A percentile compares a stretch with the other conserved stretches of the same genome.
These are phyloP conservation scores for Dipus sagitta DNA, from an alignment of 2,797 vertebrate species.

Conservation along the genomic window DNA sequence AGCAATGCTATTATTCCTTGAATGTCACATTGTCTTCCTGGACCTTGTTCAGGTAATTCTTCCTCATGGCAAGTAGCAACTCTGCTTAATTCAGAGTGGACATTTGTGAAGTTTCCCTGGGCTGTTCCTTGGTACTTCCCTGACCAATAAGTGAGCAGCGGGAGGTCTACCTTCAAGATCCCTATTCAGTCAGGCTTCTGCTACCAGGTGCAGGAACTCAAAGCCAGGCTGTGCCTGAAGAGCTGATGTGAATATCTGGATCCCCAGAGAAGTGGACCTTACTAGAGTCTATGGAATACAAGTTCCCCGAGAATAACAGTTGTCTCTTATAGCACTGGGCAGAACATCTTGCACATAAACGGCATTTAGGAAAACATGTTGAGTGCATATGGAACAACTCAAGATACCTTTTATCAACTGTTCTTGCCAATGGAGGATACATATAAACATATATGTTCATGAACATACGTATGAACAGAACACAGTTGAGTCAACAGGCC, in stretches of 20 bases:
- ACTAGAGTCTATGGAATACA: not conserved
- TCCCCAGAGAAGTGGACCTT: not conserved
- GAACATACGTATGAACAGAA: not conserved
- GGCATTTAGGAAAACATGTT: not conserved
- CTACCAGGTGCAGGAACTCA: not conserved
- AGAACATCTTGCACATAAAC: not conserved
- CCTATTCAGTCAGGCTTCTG: not conserved
- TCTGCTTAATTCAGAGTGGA: not conserved
- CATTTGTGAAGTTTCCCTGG: not conserved
- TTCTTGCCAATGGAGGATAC: not conserved
- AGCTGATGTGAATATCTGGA: not conserved
- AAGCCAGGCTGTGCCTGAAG: not conserved
- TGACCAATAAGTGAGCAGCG: not conserved
- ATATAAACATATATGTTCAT: not conserved
- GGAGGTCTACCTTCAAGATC: fast-evolving
- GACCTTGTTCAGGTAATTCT: slow-evolving; percentile 7
- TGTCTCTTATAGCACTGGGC: not conserved
- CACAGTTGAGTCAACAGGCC: not conserved
- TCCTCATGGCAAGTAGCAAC: not conserved
- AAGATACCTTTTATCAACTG: slow-evolving; percentile 18
- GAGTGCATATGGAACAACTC: not conserved
- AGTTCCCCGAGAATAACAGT: not conserved
- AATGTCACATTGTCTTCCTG: not conserved
- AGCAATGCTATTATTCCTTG: not conserved
- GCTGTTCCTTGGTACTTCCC: not conserved